Base-by-base conservation (phyloP, 2,113 vertebrate genomes). In the Aldabrachelys gigantea region DNA sequence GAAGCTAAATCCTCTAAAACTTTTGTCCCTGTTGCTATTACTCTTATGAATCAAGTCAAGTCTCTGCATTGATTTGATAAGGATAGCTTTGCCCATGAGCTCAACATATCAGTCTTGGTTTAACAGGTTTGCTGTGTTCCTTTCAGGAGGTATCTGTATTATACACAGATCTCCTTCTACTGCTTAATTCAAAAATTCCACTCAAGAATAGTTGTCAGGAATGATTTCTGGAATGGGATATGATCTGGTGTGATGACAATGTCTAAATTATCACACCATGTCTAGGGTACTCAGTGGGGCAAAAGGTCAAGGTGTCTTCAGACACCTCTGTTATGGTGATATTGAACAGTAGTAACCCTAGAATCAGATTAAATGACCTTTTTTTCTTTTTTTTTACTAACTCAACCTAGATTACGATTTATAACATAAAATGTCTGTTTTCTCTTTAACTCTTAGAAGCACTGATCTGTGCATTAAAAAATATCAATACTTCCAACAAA, bases 1-100 rank as follows among this genome's bases (percentile, higher is more conserved):
- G 96, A 96, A 97, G 94, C 82, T 81, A 86, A 94, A 96, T 93
- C 82, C 88, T 57, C 10, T 65, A 24, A 3, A 5, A n/a, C 17
- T 24, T 87, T 92, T 89, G 80, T 31, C 29, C 21, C 0, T 75
- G 65, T 10, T 65, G 90, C 85, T 93, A 84, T 79, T 49, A 2
- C 21, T 80, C 91, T 92, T 24, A 44, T 80, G 25, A 57, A 47
- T 56, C 69, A 6, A 83, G 72, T 91, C 44, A 92, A 96, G 79
- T 84, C 6, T 25, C 17, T 69, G 10, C 38, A 69, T 35, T 38
- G 17, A 8, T 17, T 69, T 96, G 53, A 83, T 41, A 90, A 76
- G 84, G 22, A 69, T 69, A 69, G 35, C 17, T 69, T n/a, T 69
- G 65, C 35, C 65, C 35, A n/a, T 62, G 65, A 69, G 35, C 65